Percentiles rank a stretch among this genome's conserved stretches.
phyloP scores from a whole-genome alignment of 2,113 vertebrate genomes.

The Patagioenas fasciata region DNA sequence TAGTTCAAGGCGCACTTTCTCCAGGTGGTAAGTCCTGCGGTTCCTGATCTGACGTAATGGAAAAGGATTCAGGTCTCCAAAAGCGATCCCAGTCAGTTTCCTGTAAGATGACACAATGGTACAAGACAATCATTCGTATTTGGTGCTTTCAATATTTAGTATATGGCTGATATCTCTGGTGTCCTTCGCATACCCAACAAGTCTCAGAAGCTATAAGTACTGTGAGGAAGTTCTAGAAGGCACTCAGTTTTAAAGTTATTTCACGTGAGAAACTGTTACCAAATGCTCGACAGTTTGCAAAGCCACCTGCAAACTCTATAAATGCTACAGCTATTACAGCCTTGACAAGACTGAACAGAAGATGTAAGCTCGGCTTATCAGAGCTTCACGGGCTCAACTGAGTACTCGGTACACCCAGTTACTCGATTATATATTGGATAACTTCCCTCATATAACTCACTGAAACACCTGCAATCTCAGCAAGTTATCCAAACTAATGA shows the following conservation, averaged over 20 bases:
- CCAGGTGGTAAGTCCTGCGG: constrained; percentile 90
- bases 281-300: neutral
- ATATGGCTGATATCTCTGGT: neutral
- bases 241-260: neutral
- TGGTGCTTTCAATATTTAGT: neutral
- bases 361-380: neutral
- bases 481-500: neutral
- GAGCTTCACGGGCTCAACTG: neutral
- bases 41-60: constrained; percentile 95
- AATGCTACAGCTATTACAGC: fast-evolving
- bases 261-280: neutral
- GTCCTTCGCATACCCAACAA: neutral
- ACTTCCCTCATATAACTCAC: neutral
- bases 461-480: neutral
- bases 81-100: constrained; percentile 91
- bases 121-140: neutral
- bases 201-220: neutral
- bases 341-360: neutral
- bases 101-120: constrained; percentile 58
- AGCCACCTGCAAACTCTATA: neutral
- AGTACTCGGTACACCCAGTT: neutral
- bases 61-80: constrained; percentile 96
- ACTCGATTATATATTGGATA: fast-evolving
- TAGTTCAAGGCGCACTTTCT: constrained; percentile 94
- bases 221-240: neutral